phyloP scores from a whole-genome alignment of 2,113 vertebrate genomes.

The Acanthochromis polyacanthus region DNA sequence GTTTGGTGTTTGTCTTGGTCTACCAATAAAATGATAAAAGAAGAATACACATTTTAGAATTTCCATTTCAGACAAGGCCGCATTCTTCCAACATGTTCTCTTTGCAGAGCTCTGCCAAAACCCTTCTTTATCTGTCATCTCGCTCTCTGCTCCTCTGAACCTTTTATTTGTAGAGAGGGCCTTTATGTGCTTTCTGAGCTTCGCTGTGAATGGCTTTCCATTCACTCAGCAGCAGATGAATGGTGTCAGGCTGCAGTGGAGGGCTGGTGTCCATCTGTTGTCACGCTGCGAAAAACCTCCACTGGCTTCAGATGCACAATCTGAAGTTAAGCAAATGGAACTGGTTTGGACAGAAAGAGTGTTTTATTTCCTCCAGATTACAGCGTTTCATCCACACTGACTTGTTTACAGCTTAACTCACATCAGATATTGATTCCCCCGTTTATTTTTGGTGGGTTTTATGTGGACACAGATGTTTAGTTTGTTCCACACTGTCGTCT shows the following conservation, averaged over 20 bases:
- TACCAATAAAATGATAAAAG: no score
- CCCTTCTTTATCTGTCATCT: slow-evolving; percentile 36
- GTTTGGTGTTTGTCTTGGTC: no score
- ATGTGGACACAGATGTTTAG: not conserved
- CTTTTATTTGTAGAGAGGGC: slow-evolving; percentile 32
- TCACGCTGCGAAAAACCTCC: slow-evolving; percentile 1
- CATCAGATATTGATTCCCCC: not conserved
- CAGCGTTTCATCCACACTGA: not conserved
- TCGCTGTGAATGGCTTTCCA: slow-evolving; percentile 11
- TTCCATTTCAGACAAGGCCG: slow-evolving; percentile 46
- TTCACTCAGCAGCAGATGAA: slow-evolving; percentile 40
- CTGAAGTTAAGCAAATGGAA: not conserved
- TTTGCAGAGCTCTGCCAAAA: slow-evolving; percentile 33
- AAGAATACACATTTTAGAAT: slow-evolving; percentile 22
- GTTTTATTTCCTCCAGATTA: not conserved
- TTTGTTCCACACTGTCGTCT: no score
- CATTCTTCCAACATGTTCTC: slow-evolving; percentile 24
- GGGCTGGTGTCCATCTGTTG: slow-evolving; percentile 3
- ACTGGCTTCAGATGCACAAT: slow-evolving; percentile 14
- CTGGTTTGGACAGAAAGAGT: not conserved
- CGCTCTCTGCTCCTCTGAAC: slow-evolving; percentile 28
- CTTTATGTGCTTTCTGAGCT: slow-evolving; percentile 34
- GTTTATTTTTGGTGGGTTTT: not conserved
- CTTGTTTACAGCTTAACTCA: slow-evolving; percentile 14
- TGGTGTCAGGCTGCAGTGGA: slow-evolving; percentile 14